Evolutionary conservation across 1,140 invertebrate genomes (phyloP).

Genomic region (Cecropterus lyciades): DNA sequence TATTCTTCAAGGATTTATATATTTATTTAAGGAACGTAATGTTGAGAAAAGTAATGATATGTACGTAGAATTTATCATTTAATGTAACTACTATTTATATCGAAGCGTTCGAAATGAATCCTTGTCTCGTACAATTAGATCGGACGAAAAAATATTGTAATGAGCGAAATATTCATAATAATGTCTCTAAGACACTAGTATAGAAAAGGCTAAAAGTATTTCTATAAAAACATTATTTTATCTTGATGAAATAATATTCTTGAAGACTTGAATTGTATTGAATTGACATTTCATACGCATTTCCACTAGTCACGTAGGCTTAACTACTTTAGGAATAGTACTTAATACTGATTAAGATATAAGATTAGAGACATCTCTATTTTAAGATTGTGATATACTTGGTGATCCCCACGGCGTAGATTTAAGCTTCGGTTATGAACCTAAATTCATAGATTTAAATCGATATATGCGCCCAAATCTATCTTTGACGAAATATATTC

Average conservation of each 20-base stretch:
- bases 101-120: not conserved
- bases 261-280: not conserved
- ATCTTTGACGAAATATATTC: too few relatives aligned
- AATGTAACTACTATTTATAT: not conserved
- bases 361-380: not conserved
- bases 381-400: conserved; percentile 64
- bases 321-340: conserved; percentile 46
- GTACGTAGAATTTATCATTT: not conserved
- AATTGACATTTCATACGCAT: conserved; percentile 15
- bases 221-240: not conserved
- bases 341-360: conserved; percentile 16
- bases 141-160: not conserved
- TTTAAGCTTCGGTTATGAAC: conserved; percentile 62
- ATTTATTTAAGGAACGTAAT: too few relatives aligned
- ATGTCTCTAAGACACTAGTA: conserved; percentile 10
- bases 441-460: conserved; percentile 44
- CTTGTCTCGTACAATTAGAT: not conserved
- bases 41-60: too few relatives aligned
- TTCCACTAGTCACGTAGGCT: conserved; percentile 58
- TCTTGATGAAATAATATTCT: not conserved
- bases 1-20: too few relatives aligned
- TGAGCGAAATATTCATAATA: conserved; percentile 3
- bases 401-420: conserved; percentile 48
- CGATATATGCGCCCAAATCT: not conserved
- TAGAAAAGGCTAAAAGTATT: not conserved